phyloP scores from a whole-genome alignment of 2,888 invertebrate species.

The Sisyra terminalis region DNA sequence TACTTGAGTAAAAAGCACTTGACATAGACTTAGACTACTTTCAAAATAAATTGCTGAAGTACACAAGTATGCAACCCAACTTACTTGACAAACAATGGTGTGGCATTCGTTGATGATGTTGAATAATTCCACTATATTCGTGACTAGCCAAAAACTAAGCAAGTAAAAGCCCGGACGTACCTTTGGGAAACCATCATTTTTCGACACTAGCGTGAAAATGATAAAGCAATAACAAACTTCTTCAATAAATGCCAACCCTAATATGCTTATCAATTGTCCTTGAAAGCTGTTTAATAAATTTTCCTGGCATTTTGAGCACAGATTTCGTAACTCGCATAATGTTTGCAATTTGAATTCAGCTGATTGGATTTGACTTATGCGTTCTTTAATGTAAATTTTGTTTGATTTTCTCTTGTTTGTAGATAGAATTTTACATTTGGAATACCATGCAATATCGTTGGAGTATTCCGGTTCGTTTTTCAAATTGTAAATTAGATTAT shows the following conservation, averaged over 20 bases:
- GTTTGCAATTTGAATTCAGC: background rate
- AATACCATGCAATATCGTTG: background rate
- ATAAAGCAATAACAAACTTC: background rate
- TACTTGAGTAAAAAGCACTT: too few species aligned
- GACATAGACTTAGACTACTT: too few species aligned
- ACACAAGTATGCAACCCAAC: background rate
- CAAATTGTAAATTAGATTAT: background rate
- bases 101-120: background rate
- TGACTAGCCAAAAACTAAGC: slow-evolving; percentile 1
- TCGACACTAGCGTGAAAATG: background rate
- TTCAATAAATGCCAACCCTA: background rate
- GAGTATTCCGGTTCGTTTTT: slow-evolving; percentile 1
- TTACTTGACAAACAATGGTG: background rate
- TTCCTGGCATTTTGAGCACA: background rate
- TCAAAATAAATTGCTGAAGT: too few species aligned
- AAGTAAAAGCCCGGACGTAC: background rate
- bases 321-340: background rate
- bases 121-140: slow-evolving; percentile 1
- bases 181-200: background rate
- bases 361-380: background rate
- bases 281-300: background rate
- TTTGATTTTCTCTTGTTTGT: too few species aligned
- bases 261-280: background rate
- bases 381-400: too few species aligned
- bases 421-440: background rate